Evolutionary conservation across 2,888 invertebrate species (phyloP), one percentile per base, ranked within the genome.

Genomic region (Callimorpha dominula): DNA sequence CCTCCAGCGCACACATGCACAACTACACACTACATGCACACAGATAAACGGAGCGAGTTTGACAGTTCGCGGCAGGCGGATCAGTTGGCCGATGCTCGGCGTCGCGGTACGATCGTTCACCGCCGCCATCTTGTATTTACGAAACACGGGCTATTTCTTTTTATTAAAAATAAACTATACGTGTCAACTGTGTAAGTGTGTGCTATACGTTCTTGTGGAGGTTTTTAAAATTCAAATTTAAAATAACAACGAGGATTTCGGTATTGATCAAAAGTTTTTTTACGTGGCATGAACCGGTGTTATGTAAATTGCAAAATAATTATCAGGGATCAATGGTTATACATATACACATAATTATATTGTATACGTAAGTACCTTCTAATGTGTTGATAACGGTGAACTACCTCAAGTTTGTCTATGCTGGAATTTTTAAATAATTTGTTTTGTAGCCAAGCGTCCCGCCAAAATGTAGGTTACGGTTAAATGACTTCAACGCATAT

Each of bases 11-110:
- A 80, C 87, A 84, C 84, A 74, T 54, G 60, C 68, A 73, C 60
- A 76, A 79, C 73, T 60, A 49, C 81, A 85, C 85, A 81, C 81
- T 43, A 60, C 31, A 49, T 68, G 71, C 88, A 90, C 89, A 86
- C 86, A 83, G 86, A 85, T 84, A 88, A 86, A 82, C 84, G 80
- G 87, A 93, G 93, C 94, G 90, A 92, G 95, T 95, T 95, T 95
- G 94, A 94, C 94, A 93, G 93, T 93, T 93, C 89, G 86, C 89
- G 85, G 86, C 85, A 85, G 81, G 81, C 85, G 87, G 88, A 86
- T 94, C 94, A 95, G 95, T 95, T 92, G 92, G 94, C 92, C 95
- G 94, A 92, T 91, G 93, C 88, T 89, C 94, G 94, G 94, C 94
- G 93, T 90, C 92, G 94, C 93, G 94, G 93, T 83, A 90, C 87